Percentiles rank a stretch among this genome's conserved stretches.
phyloP scores from a whole-genome alignment of 2,113 vertebrate species.

The Gadus macrocephalus region DNA sequence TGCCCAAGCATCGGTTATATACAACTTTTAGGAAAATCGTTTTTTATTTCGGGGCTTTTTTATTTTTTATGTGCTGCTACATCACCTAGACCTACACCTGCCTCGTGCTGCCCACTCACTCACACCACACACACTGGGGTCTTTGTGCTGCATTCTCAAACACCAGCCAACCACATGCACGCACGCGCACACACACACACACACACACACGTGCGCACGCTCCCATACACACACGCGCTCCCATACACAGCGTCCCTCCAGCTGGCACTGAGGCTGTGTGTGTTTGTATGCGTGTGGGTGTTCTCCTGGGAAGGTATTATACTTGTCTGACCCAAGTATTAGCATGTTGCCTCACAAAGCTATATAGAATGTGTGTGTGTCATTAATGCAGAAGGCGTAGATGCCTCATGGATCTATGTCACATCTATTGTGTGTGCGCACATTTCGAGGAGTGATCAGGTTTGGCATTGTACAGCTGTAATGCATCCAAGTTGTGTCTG shows the following conservation, averaged over 20 bases:
- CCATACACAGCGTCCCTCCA: slow-evolving; percentile 8
- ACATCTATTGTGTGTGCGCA: neutral
- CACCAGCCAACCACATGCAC: neutral
- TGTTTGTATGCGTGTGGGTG: slow-evolving; percentile 36
- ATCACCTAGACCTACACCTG: slow-evolving; percentile 9
- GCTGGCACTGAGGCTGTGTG: slow-evolving; percentile 29
- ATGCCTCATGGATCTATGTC: slow-evolving; percentile 8
- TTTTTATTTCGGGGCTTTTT: no score
- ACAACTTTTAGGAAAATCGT: no score
- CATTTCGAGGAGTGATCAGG: neutral
- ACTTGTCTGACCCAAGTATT: slow-evolving; percentile 52
- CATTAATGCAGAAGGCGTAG: slow-evolving; percentile 19
- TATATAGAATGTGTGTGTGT: slow-evolving; percentile 3
- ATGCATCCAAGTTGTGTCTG: neutral
- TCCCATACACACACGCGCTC: slow-evolving; percentile 1
- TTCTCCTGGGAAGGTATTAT: slow-evolving; percentile 44
- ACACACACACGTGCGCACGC: slow-evolving; percentile 14
- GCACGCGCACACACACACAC: slow-evolving; percentile 14
- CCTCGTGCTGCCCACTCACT: neutral
- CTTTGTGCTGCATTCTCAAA: neutral
- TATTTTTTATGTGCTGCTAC: neutral
- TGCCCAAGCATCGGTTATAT: neutral
- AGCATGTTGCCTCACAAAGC: slow-evolving; percentile 31
- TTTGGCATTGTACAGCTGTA: neutral
- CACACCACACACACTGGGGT: slow-evolving; percentile 16